Base-by-base conservation (phyloP, 2,888 invertebrate species). In the Tineola bisselliella region DNA sequence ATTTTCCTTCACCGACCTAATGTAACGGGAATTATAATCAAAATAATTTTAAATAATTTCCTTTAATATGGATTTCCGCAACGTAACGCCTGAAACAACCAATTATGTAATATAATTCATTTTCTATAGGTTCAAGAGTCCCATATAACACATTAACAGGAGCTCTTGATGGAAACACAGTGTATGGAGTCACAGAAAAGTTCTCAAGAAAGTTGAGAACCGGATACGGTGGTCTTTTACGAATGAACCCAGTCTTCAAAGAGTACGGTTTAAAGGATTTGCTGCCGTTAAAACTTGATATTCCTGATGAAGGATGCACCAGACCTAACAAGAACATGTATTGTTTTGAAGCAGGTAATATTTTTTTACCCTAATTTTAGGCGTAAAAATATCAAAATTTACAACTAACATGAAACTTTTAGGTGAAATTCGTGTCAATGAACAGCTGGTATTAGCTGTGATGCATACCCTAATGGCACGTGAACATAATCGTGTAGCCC, bases 361-460 rank as follows among this genome's bases (percentile, higher is more conserved):
- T 18, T 31, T 8, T 31, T 10, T 31, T 31, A n/a, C n/a, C n/a
- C n/a, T n/a, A n/a, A n/a, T n/a, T n/a, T n/a, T n/a, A 13, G 3
- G 4, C 15, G 8, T 5, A 44, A 13, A 13, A n/a, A 10, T 13
- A 11, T 25, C 4, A 12, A n/a, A 25, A 25, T 25, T 6, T 44
- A 52, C 13, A 3, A 59, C 17, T 62, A 25, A 25, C 6, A 25
- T 25, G 25, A n/a, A n/a, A n/a, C n/a, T 73, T 80, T 13, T 69
- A 93, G 94, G 95, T 70, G 97, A 97, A 84, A 94, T 96, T 73
- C 90, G 97, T 70, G 96, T 96, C 0, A 97, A 97, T 77, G 96
- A 97, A 76, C 96, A 97, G 72, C 81, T 96, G 65, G 94, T 96
- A 0, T 81, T 97, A 61, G 93, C 96, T 0, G 95, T 95, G 66